Evolutionary conservation across 1,140 invertebrate species (phyloP).

Genomic region (Pygmarrhopalites habei): DNA sequence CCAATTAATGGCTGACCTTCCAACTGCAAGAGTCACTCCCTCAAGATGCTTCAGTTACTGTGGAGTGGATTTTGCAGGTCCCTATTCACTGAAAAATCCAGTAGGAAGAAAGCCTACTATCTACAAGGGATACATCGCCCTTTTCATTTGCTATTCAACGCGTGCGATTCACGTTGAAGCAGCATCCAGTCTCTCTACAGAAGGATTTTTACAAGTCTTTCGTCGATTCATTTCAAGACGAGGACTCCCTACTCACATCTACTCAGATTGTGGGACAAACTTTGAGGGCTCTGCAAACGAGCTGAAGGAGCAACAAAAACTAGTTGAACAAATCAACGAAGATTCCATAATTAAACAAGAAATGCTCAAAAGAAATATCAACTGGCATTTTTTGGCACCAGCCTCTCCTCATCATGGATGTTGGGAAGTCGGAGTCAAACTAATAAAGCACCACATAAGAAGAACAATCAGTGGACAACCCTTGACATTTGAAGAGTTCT

Average conservation of each 20-base stretch:
- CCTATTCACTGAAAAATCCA: conserved; percentile 42
- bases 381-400: conserved; percentile 41
- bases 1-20: conserved; percentile 43
- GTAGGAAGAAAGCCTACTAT: conserved; percentile 28
- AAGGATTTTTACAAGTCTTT: conserved; percentile 44
- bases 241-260: conserved; percentile 39
- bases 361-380: background rate
- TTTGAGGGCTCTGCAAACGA: conserved; percentile 42
- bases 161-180: conserved; percentile 47
- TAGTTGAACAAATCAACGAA: background rate
- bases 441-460: conserved; percentile 23
- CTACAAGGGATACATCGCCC: conserved; percentile 44
- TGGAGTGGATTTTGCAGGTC: conserved; percentile 46
- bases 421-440: conserved; percentile 38
- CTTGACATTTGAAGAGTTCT: conserved; percentile 39
- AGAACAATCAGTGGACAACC: background rate
- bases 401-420: conserved; percentile 40
- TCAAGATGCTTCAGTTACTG: conserved; percentile 40
- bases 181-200: conserved; percentile 43
- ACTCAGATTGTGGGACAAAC: conserved; percentile 45
- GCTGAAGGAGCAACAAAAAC: conserved; percentile 1
- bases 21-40: conserved; percentile 38
- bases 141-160: conserved; percentile 46
- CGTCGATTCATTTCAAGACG: conserved; percentile 44
- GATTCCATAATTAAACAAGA: background rate